Evolutionary conservation across 1,140 invertebrate species (phyloP).

Genomic region (Eupeodes corollae): DNA sequence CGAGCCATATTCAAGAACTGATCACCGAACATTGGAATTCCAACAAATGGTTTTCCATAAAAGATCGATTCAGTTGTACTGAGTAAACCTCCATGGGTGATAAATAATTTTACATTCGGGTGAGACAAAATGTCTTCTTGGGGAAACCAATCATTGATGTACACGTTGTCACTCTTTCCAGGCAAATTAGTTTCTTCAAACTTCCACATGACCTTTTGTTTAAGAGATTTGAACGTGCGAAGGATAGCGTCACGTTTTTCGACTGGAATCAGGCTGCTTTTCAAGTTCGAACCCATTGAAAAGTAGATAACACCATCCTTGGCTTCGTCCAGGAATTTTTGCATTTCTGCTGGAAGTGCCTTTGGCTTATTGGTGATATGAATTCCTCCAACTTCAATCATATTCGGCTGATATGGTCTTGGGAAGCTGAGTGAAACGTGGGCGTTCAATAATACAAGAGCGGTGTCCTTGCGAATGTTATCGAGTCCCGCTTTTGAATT

Average conservation of each 20-base stretch:
- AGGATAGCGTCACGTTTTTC: conserved; percentile 42
- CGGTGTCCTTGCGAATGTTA: conserved; percentile 33
- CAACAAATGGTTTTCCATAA: conserved; percentile 58
- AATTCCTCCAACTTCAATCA: conserved; percentile 48
- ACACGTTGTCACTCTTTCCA: conserved; percentile 47
- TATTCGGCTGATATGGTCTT: conserved; percentile 41
- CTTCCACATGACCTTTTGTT: conserved; percentile 55
- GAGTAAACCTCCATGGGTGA: conserved; percentile 59
- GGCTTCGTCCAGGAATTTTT: conserved; percentile 44
- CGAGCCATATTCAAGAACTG: conserved; percentile 45
- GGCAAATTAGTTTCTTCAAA: conserved; percentile 48
- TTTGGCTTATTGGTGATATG: conserved; percentile 38
- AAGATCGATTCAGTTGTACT: conserved; percentile 58
- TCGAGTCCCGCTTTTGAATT: conserved; percentile 33
- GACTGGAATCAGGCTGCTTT: conserved; percentile 40
- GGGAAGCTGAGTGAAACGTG: conserved; percentile 42
- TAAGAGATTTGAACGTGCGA: conserved; percentile 43
- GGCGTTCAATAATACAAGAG: conserved; percentile 44
- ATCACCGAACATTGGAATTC: conserved; percentile 54
- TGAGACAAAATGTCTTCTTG: conserved; percentile 60
- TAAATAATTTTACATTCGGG: conserved; percentile 53
- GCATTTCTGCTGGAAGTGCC: conserved; percentile 36
- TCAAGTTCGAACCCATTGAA: conserved; percentile 50
- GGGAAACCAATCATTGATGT: conserved; percentile 54
- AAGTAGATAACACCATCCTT: conserved; percentile 48